Evolutionary conservation across 2,888 invertebrate species (phyloP).

Genomic region (Conistra vaccinii): DNA sequence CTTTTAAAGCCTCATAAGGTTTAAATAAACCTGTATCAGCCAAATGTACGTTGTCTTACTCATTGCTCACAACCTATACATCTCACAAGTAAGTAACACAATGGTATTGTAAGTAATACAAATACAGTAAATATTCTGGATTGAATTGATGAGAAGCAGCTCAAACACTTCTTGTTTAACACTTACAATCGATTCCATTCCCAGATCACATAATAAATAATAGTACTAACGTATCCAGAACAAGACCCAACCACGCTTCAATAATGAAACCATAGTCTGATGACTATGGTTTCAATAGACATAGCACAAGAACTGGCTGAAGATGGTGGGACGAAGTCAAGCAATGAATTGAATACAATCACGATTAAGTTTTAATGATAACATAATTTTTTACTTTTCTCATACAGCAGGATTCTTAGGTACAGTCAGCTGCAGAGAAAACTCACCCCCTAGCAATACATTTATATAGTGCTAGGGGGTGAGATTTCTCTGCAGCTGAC

Average conservation of each 20-base stretch:
- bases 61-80: not conserved
- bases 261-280: constrained; percentile 27
- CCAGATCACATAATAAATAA: constrained; percentile 4
- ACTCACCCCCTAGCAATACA: too few relatives aligned
- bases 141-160: constrained; percentile 28
- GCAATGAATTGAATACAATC: constrained; percentile 48
- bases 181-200: constrained; percentile 33
- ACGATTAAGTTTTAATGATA: constrained; percentile 41
- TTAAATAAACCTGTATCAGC: not conserved
- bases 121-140: constrained; percentile 15
- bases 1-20: not conserved
- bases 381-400: constrained; percentile 51
- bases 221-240: constrained; percentile 12
- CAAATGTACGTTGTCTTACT: not conserved
- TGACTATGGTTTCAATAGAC: constrained; percentile 48
- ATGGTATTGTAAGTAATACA: not conserved
- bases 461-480: too few relatives aligned
- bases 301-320: constrained; percentile 33
- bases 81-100: not conserved
- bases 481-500: too few relatives aligned
- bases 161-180: constrained; percentile 12
- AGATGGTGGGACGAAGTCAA: constrained; percentile 36
- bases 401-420: constrained; percentile 15
- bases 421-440: too few relatives aligned
- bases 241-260: constrained; percentile 44